A percentile compares a stretch with the other conserved stretches of the same genome.
These are phyloP conservation scores for Otolemur garnettii DNA, from an alignment of 2,113 vertebrate species.

Conservation along the genomic window DNA sequence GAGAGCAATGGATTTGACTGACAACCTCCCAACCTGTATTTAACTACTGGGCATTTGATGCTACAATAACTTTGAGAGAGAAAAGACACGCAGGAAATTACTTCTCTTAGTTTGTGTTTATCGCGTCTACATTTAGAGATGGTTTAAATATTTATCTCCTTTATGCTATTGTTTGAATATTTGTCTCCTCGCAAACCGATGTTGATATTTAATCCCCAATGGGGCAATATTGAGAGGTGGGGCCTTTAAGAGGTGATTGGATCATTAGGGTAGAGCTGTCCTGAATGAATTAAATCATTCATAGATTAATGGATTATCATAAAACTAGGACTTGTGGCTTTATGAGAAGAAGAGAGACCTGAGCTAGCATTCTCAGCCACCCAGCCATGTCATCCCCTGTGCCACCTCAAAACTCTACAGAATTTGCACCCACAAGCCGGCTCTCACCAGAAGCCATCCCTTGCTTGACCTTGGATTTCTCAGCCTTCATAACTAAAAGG, in stretches of 20 bases:
- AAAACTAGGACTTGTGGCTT: neutral
- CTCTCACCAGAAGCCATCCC: neutral
- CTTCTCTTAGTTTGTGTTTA: neutral
- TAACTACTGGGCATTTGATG: neutral
- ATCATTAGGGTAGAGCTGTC: neutral
- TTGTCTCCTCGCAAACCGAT: neutral
- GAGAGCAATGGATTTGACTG: neutral
- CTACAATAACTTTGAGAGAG: neutral
- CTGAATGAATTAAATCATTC: neutral
- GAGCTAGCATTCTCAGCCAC: neutral
- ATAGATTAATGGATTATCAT: neutral
- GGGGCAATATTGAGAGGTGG: neutral
- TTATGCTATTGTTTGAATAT: neutral
- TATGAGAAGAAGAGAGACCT: neutral
- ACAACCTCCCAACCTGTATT: neutral
- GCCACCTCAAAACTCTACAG: neutral
- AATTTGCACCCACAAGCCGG: neutral
- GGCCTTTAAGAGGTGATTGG: neutral
- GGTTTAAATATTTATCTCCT: neutral
- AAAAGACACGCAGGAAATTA: conserved; percentile 3
- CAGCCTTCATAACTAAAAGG: neutral
- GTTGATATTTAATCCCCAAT: neutral
- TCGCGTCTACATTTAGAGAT: neutral
- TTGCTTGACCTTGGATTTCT: neutral
- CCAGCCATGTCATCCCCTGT: neutral